phyloP scores from a whole-genome alignment of 2,888 invertebrate genomes.

The Pasiphila rectangulata region DNA sequence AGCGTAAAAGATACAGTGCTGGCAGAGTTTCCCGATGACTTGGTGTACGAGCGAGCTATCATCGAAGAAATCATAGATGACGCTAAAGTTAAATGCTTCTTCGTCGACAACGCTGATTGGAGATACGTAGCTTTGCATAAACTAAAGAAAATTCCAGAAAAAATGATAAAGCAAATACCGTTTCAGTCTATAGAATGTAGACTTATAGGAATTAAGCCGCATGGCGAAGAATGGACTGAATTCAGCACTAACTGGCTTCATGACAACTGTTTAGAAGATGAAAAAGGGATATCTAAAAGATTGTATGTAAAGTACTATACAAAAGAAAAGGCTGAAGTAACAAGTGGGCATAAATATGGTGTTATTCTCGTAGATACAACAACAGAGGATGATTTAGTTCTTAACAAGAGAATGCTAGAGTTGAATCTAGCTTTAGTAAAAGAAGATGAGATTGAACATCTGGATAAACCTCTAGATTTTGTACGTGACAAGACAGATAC shows the following conservation, averaged over 20 bases:
- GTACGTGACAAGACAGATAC: constrained; percentile 29
- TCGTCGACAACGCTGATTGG: constrained; percentile 83
- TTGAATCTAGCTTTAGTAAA: constrained; percentile 66
- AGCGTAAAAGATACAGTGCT: constrained; percentile 68
- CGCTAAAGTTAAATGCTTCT: constrained; percentile 78
- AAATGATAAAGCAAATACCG: constrained; percentile 76
- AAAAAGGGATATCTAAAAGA: constrained; percentile 56
- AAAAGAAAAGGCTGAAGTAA: constrained; percentile 55
- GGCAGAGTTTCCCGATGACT: constrained; percentile 71
- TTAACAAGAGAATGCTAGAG: constrained; percentile 76
- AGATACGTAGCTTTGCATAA: constrained; percentile 57
- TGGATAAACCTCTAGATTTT: constrained; percentile 41
- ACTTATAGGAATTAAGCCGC: constrained; percentile 75
- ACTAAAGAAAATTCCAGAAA: constrained; percentile 71
- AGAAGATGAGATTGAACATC: constrained; percentile 47
- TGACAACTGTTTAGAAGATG: constrained; percentile 63
- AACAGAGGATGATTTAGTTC: constrained; percentile 54
- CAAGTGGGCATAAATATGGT: constrained; percentile 72
- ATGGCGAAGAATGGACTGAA: constrained; percentile 72
- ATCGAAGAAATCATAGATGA: constrained; percentile 55
- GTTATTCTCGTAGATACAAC: constrained; percentile 73
- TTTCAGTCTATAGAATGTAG: constrained; percentile 84
- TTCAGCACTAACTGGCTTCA: constrained; percentile 76
- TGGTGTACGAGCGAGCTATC: constrained; percentile 67
- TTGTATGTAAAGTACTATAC: constrained; percentile 66